Evolutionary conservation across 2,113 vertebrate species (phyloP), one percentile per base, ranked within the genome.

Genomic region (Orycteropus afer): DNA sequence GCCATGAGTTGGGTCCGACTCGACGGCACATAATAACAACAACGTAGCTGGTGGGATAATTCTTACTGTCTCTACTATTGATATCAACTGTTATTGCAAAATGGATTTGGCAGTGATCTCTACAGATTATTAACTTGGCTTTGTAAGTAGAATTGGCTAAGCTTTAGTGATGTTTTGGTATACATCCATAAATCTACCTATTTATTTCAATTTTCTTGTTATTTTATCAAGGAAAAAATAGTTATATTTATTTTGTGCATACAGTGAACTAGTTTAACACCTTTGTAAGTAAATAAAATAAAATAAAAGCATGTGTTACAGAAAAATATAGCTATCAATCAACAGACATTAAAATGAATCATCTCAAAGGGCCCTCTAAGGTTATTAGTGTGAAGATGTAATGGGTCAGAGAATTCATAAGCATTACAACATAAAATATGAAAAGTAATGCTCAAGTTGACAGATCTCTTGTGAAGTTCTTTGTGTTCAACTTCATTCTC

Each of bases 191-290:
- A 92, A 92, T 96, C 42, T 14, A 42, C 25, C 40, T 96, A 59
- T 82, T 95, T 96, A 85, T 90, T 95, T 96, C 93, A 49, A 92
- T 92, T 89, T 93, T 94, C 69, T 51, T 59, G 51, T 12, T 32
- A 88, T 96, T 96, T 93, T 93, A 42, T 89, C 45, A 40, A 37
- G n/a, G 8, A 12, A 3, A 20, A 17, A 63, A 97, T 85, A 67
- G 76, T 27, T 20, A 32, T 47, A 25, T 63, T 94, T 91, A 86
- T 91, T 78, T 71, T 65, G 67, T 86, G 12, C 42, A 53, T 77
- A 7, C 34, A 3, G 7, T 63, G 23, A 82, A 61, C 18, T 78
- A 67, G n/a, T n/a, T 93, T 91, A 97, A 87, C 15, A 9, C 18
- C 17, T 84, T 91, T 53, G 81, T 59, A 79, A 97, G 15, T 29